Percentiles rank a stretch among this genome's conserved stretches.
Evolutionary conservation across 2,888 invertebrate genomes (phyloP).

Genomic region (Temnothorax unifasciatus): DNA sequence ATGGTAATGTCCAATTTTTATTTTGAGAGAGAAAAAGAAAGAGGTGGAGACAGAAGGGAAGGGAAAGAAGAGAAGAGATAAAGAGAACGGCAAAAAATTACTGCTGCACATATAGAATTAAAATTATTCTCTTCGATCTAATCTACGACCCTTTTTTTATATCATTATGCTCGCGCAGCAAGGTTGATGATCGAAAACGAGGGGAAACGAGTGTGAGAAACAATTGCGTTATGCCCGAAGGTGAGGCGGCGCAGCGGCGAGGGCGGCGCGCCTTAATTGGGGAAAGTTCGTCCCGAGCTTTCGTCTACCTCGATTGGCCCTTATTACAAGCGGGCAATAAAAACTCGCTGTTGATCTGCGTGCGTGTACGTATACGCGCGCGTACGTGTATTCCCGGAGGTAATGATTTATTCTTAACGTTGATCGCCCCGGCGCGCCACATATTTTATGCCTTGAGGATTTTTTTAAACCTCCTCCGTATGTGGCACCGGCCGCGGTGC

Average conservation of each 20-base stretch:
- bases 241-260: slow-evolving; percentile 18
- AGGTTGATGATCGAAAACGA: slow-evolving; percentile 39
- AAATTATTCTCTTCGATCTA: neutral
- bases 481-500: slow-evolving; percentile 20
- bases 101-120: neutral
- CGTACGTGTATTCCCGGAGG: slow-evolving; percentile 7
- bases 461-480: slow-evolving; percentile 59
- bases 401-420: slow-evolving; percentile 73
- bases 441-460: slow-evolving; percentile 69
- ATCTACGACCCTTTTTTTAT: neutral
- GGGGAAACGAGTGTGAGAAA: slow-evolving; percentile 37
- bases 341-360: slow-evolving; percentile 50
- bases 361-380: slow-evolving; percentile 6
- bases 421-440: slow-evolving; percentile 60
- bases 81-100: neutral
- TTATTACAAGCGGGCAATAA: slow-evolving; percentile 66
- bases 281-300: slow-evolving; percentile 68
- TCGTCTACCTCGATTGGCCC: slow-evolving; percentile 63
- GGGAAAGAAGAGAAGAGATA: neutral
- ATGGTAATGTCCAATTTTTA: neutral
- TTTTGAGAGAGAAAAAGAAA: neutral
- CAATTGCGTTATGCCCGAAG: slow-evolving; percentile 38
- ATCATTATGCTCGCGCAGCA: neutral
- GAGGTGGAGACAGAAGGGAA: neutral
- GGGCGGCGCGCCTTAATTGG: slow-evolving; percentile 66